Percentiles rank a stretch among this genome's conserved stretches.
Evolutionary conservation across 1,140 invertebrate genomes (phyloP).

Genomic region (Drosophila micromelanica): DNA sequence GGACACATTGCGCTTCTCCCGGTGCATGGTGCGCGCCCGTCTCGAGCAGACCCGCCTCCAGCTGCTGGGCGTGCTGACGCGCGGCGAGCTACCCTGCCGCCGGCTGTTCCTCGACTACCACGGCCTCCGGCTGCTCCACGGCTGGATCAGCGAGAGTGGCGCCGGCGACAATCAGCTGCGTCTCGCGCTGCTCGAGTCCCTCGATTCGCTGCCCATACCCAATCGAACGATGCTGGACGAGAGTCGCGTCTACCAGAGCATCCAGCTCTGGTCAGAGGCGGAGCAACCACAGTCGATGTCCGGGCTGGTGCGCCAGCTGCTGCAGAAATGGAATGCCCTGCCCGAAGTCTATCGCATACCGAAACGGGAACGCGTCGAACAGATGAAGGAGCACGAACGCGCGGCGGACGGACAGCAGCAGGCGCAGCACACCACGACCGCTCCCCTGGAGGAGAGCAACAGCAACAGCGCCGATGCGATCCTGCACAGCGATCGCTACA

Average conservation of each 20-base stretch:
- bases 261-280: constrained; percentile 90
- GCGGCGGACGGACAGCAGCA: constrained; percentile 87
- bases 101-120: constrained; percentile 97
- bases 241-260: constrained; percentile 93
- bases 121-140: constrained; percentile 94
- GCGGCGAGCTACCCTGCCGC: constrained; percentile 91
- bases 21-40: constrained; percentile 96
- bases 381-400: constrained; percentile 96
- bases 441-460: constrained; percentile 56
- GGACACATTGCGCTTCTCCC: constrained; percentile 93
- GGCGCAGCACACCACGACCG: constrained; percentile 51
- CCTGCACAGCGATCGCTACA: constrained; percentile 74
- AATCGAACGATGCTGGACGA: constrained; percentile 97
- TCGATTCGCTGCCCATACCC: constrained; percentile 93
- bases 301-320: constrained; percentile 22
- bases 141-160: constrained; percentile 92
- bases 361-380: constrained; percentile 95
- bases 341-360: constrained; percentile 95
- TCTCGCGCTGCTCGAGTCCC: constrained; percentile 90
- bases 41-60: constrained; percentile 89
- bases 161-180: constrained; percentile 86
- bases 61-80: constrained; percentile 89
- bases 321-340: constrained; percentile 66
- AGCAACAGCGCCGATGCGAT: constrained; percentile 25
- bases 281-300: not conserved